phyloP scores from a whole-genome alignment of 2,888 invertebrate genomes.

The Galeopsomyia nigrocyanea region DNA sequence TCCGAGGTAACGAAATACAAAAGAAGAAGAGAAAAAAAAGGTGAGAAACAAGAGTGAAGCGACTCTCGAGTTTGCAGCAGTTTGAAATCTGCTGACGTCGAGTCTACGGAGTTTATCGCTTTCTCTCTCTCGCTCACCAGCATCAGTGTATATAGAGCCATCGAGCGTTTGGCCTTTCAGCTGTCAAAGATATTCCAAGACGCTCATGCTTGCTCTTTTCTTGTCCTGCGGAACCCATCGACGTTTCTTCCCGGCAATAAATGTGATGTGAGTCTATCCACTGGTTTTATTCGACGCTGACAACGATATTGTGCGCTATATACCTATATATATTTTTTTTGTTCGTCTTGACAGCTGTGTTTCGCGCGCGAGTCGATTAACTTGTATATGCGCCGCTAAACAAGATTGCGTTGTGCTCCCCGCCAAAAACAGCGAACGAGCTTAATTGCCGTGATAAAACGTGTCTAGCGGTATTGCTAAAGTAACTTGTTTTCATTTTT shows the following conservation, averaged over 20 bases:
- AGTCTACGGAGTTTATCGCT: constrained; percentile 44
- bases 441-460: constrained; percentile 18
- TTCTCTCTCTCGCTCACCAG: too few relatives aligned
- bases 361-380: too few relatives aligned
- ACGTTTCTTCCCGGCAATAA: not conserved
- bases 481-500: too few relatives aligned
- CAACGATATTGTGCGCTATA: too few relatives aligned
- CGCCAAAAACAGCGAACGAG: not conserved
- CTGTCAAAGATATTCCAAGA: constrained; percentile 46
- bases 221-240: not conserved
- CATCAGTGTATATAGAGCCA: not conserved
- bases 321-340: too few relatives aligned
- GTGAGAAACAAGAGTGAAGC: constrained; percentile 10
- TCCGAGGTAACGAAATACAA: constrained; percentile 12
- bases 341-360: too few relatives aligned
- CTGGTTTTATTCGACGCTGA: not conserved
- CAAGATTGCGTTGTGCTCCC: too few relatives aligned
- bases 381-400: too few relatives aligned
- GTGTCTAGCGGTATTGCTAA: too few relatives aligned
- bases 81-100: constrained; percentile 47
- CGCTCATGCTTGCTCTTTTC: not conserved
- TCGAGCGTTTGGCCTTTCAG: constrained; percentile 30
- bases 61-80: constrained; percentile 28
- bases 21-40: constrained; percentile 1
- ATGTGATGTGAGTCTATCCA: not conserved